Evolutionary conservation across 2,113 vertebrate genomes (phyloP), one percentile per base, ranked within the genome.

Genomic region (Melospiza melodia): DNA sequence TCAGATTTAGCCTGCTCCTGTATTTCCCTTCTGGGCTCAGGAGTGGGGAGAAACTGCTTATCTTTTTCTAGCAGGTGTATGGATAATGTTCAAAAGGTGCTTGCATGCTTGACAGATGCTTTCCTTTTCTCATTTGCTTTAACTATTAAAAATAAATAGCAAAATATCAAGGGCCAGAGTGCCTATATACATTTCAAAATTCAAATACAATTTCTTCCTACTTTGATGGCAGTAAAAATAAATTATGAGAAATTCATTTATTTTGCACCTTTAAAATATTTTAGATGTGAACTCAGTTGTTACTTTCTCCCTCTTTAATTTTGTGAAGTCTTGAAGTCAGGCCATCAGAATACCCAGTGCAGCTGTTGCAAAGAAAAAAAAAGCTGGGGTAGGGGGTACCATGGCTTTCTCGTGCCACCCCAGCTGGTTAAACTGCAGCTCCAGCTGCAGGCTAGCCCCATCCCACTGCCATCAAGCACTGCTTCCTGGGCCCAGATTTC

Each of bases 401-500:
- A 4, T 71, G 17, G 30, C 27, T 91, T 74, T 9, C 57, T 10
- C 48, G 23, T 80, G 37, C 35, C 35, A 52, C 17, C 13, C 17
- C 4, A 3, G 41, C 51, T 71, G 55, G 43, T 11, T 59, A 44
- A 85, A 79, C 44, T n/a, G 39, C 66, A 85, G 22, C 65, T 88
- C 51, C 67, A 93, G 94, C 54, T 83, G 84, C 58, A 76, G 89
- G 43, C 20, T 69, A 93, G 43, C 63, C 68, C 49, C 0, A 0
- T 61, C n/a, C n/a, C 1, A 0, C 24, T 72, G 46, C 76, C 65
- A 30, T 43, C 57, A 80, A 66, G 43, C 43, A 4, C 85, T 96
- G 88, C 44, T 96, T 97, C 67, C 80, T 73, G 58, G 43, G 86
- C 89, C 73, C 90, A 24, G 95, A 83, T 97, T 96, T 97, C 55